A percentile compares a stretch with the other conserved stretches of the same genome.
Evolutionary conservation across 2,113 vertebrate genomes (phyloP).

Genomic region (Thomomys bottae): DNA sequence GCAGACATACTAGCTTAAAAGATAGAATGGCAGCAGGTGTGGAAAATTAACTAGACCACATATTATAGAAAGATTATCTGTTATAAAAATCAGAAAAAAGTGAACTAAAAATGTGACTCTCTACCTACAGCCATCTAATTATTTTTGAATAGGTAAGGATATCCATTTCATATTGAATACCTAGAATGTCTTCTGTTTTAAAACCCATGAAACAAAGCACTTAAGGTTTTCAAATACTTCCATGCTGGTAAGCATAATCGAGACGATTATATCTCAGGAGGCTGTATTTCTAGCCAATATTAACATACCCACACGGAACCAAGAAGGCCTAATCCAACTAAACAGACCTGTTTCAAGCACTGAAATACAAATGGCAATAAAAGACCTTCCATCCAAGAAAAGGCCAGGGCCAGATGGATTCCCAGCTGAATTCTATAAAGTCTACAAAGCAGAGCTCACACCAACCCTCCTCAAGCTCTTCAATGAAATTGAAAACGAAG

Average conservation of each 20-base stretch:
- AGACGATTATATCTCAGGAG: not conserved
- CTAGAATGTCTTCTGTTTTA: not conserved
- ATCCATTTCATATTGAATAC: not conserved
- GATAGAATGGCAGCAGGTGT: not conserved
- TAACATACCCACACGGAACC: too few relatives aligned
- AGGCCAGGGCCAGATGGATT: too few relatives aligned
- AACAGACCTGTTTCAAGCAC: too few relatives aligned
- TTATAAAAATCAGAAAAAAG: not conserved
- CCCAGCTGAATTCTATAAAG: too few relatives aligned
- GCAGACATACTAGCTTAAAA: not conserved
- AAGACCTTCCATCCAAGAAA: too few relatives aligned
- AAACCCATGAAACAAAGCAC: not conserved
- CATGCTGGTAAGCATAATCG: not conserved
- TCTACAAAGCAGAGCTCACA: too few relatives aligned
- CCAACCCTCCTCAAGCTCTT: too few relatives aligned
- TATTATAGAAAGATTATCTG: not conserved
- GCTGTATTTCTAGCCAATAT: too few relatives aligned
- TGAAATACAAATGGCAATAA: too few relatives aligned
- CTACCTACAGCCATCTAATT: not conserved
- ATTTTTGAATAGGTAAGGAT: slow-evolving; percentile 9
- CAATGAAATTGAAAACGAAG: too few relatives aligned
- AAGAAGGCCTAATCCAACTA: too few relatives aligned
- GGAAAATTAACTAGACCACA: not conserved
- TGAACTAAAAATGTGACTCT: slow-evolving; percentile 22
- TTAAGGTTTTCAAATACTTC: not conserved